phyloP scores from a whole-genome alignment of 2,797 vertebrate species.

The Phalloptychus januarius region DNA sequence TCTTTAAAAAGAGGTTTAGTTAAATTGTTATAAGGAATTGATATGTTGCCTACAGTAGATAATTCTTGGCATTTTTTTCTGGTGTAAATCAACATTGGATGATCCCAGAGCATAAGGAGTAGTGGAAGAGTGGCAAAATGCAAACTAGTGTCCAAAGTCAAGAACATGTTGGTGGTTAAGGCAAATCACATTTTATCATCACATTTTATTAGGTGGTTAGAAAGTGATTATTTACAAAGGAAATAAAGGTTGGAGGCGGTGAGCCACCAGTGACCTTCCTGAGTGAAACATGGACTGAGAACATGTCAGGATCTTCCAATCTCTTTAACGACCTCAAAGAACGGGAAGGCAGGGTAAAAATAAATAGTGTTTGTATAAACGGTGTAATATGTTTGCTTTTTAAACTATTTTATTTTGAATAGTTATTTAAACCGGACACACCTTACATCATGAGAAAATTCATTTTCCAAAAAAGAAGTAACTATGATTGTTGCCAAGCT shows the following conservation, averaged over 20 bases:
- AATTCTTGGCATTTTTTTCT: not conserved
- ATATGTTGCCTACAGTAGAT: not conserved
- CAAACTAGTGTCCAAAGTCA: not conserved
- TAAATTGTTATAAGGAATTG: not conserved
- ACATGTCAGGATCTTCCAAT: not conserved
- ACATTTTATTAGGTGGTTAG: not conserved
- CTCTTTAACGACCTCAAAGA: not conserved
- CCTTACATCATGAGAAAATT: not conserved
- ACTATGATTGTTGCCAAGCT: not conserved
- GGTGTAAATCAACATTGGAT: not conserved
- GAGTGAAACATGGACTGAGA: not conserved
- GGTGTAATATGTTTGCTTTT: not conserved
- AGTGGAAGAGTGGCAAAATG: not conserved
- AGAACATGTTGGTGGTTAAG: not conserved
- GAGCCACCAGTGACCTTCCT: not conserved
- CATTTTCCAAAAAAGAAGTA: not conserved
- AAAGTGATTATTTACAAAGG: not conserved
- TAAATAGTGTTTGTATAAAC: not conserved
- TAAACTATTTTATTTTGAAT: not conserved
- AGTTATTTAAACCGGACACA: not conserved
- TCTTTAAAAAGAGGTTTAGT: conserved; percentile 2
- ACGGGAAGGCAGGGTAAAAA: not conserved
- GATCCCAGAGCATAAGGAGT: not conserved
- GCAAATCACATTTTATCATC: not conserved
- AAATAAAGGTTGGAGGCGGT: not conserved